Base-by-base conservation (phyloP, 2,888 invertebrate species). In the Subacronicta megacephala region DNA sequence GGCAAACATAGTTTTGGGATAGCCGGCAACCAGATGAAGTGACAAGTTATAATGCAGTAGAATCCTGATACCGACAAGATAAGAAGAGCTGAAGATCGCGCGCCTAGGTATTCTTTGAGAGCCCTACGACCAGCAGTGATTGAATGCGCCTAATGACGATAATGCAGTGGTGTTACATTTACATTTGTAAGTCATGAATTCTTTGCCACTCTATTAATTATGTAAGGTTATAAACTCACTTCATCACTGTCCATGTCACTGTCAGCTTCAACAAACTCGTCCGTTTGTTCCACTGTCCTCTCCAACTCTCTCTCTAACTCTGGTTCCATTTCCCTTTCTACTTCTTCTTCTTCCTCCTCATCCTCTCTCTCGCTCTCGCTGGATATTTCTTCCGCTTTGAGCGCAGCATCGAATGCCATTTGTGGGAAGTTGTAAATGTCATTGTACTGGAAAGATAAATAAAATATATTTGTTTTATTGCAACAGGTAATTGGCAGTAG, bases 381-480 rank as follows among this genome's bases (percentile, higher is more conserved):
- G 43, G 97, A 97, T 23, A 98, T 93, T 86, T 98, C 97, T 81
- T 98, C 98, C 29, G 97, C 97, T 84, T 97, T 96, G 50, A 99
- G 93, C 0, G 99, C 99, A 81, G 98, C 97, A 73, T 99, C 98
- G 86, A 99, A 99, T 0, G 98, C 99, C 84, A 96, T 96, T 95
- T 98, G 97, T 10, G 99, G 98, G 95, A 99, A 99, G 92, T 99
- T 99, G 91, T 99, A 99, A 72, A 99, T 98, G 87, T 99, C 99
- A 83, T 99, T 98, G 90, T 99, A 99, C 97, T 98, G 87, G 51
- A 95, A 95, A 38, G 3, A 31, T 1, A 29, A 29, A 1, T 2
- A 23, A 38, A 9, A 33, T 2, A 35, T n/a, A 26, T 12, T 31
- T 31, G 1, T 6, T 0, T 29, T 12, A 12, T 3, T 10, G 3